Base-by-base conservation (phyloP, 2,888 invertebrate genomes). In the Nephrotoma guestfalica region DNA sequence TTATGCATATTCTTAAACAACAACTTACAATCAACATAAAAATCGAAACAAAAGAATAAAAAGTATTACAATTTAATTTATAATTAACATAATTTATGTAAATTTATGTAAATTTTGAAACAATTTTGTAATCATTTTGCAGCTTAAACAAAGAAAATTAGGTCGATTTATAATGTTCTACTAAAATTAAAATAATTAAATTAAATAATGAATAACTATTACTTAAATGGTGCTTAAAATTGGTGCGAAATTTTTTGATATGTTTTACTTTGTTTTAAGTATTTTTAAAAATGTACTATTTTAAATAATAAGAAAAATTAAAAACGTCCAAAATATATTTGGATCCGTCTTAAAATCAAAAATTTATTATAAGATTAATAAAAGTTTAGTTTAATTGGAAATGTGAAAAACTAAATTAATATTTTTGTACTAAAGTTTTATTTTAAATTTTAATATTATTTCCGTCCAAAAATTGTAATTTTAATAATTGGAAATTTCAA, bases 211-310 rank as follows among this genome's bases (percentile, higher is more conserved):
- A 57, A 57, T 57, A 57, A 57, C 7, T 57, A 57, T 15, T 30
- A 71, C 18, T 41, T 41, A 84, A 84, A 84, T 84, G 84, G 84
- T 84, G 84, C 84, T 84, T 84, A 84, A 84, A 41, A 41, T 84
- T 84, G 84, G 84, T 84, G 84, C 84, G 84, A 84, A 84, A 15
- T 71, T 71, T 47, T 57, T 57, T 57, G n/a, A 57, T 11, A 57
- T 15, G n/a, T 71, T 71, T 71, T 71, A 71, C 41, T 84, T 42
- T 84, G 41, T 41, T 84, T 41, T 41, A 42, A 6, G 41, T 6
- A 83, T 41, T 57, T 13, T 41, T 41, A 15, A 84, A 41, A 84
- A 84, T 84, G 13, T 84, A 84, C n/a, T 71, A 71, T 30, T 71
- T 71, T 71, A 71, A 71, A 71, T 30, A 71, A 30, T 30, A 30